Base-by-base conservation (phyloP, 2,888 invertebrate species). In the Rhogogaster chlorosoma region DNA sequence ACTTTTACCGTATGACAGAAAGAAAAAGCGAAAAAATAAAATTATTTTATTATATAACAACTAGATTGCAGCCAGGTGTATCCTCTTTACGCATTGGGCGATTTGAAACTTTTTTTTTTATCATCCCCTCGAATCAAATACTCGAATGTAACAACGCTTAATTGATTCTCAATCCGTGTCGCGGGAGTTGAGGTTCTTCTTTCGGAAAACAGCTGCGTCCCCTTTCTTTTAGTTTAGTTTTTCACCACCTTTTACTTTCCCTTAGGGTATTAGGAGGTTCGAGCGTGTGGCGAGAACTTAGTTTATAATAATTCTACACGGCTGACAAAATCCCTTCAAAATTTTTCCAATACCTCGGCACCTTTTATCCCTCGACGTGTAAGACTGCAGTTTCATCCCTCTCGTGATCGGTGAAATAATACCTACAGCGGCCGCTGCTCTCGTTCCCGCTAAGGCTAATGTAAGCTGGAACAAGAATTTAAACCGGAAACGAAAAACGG, bases 271-370 rank as follows among this genome's bases (percentile, higher is more conserved):
- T 70, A 32, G 10, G n/a, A 77, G 2, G 53, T 53, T 29, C 18
- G 15, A 45, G 29, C n/a, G n/a, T 53, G 29, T 10, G 49, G 32
- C 12, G n/a, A 49, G 77, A 49, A 53, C 53, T 77, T 53, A 32
- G 77, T 77, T 77, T 53, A n/a, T 26, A 53, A 77, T 49, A 49
- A 77, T 77, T 77, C 10, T 4, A 77, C 49, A 49, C 77, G 53
- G 42, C 10, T 22, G 73, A 42, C 22, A n/a, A 42, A 73, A 73
- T 73, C 22, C 73, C 42, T 73, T 73, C 10, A 42, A 73, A 57
- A 42, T 73, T 73, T 29, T 12, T 73, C 38, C 38, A 73, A 73
- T 73, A 73, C 22, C 42, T 15, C 49, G 49, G 29, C 18, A 18
- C 77, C 3, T 32, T 53, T 7, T 77, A 10, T 73, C 7, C 49